phyloP scores from a whole-genome alignment of 2,113 vertebrate genomes.

The Microtus pennsylvanicus region DNA sequence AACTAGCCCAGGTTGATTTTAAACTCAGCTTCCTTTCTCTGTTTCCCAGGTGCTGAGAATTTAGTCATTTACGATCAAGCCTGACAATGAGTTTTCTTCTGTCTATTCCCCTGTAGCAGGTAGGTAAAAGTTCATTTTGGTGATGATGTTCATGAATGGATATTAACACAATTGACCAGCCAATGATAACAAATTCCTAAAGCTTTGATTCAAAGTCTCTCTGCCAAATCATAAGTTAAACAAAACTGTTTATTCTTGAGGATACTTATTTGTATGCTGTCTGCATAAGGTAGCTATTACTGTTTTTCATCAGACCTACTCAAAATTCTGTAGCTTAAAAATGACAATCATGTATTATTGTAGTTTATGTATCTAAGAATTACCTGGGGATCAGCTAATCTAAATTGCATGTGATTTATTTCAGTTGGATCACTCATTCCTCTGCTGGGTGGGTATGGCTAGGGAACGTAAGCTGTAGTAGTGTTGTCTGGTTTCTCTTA shows the following conservation, averaged over 20 bases:
- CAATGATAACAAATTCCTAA: neutral
- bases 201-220: neutral
- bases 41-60: neutral
- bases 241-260: neutral
- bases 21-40: neutral
- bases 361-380: neutral
- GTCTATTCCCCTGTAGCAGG: neutral
- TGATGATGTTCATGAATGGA: neutral
- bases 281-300: neutral
- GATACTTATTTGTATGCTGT: neutral
- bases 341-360: neutral
- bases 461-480: neutral
- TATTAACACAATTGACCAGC: neutral
- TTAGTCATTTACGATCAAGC: neutral
- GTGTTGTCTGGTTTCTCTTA: neutral
- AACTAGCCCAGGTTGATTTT: no score
- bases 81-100: neutral
- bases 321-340: neutral
- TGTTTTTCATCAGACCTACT: neutral
- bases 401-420: neutral
- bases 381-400: neutral
- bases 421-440: neutral
- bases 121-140: neutral
- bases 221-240: neutral
- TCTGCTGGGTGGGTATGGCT: fast-evolving